phyloP scores from a whole-genome alignment of 2,888 invertebrate genomes.

The Brachypterus glaber region DNA sequence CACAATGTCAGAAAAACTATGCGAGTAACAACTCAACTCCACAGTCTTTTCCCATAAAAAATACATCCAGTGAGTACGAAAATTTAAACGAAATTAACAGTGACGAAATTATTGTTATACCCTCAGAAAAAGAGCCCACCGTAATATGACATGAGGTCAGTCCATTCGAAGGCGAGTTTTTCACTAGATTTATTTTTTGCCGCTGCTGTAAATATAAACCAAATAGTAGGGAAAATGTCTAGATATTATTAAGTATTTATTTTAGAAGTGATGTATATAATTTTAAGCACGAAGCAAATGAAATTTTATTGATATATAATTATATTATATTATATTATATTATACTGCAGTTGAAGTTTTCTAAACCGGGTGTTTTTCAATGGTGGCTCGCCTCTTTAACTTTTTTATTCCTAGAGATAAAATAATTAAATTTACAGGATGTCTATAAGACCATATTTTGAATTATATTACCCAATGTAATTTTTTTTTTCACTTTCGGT shows the following conservation, averaged over 20 bases:
- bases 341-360: no score
- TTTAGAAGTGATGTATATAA: constrained; percentile 27
- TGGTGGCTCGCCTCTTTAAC: no score
- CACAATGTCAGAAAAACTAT: constrained; percentile 34
- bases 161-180: constrained; percentile 35
- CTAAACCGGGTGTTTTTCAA: no score
- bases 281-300: constrained; percentile 8
- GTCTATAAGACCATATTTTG: no score
- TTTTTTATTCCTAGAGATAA: no score
- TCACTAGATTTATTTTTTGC: constrained; percentile 40
- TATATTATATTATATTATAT: no score
- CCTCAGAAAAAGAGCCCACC: constrained; percentile 24
- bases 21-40: constrained; percentile 22
- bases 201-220: constrained; percentile 41
- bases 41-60: constrained; percentile 13
- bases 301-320: constrained; percentile 1
- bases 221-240: constrained; percentile 37
- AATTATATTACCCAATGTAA: no score
- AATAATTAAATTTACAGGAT: no score
- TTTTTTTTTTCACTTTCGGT: no score
- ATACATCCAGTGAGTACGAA: constrained; percentile 2
- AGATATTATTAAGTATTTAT: constrained; percentile 27
- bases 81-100: constrained; percentile 14
- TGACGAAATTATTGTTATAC: constrained; percentile 20
- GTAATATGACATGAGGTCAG: constrained; percentile 39